Evolutionary conservation across 2,888 invertebrate species (phyloP), one percentile per base, ranked within the genome.

Genomic region (Platycheirus rosarum): DNA sequence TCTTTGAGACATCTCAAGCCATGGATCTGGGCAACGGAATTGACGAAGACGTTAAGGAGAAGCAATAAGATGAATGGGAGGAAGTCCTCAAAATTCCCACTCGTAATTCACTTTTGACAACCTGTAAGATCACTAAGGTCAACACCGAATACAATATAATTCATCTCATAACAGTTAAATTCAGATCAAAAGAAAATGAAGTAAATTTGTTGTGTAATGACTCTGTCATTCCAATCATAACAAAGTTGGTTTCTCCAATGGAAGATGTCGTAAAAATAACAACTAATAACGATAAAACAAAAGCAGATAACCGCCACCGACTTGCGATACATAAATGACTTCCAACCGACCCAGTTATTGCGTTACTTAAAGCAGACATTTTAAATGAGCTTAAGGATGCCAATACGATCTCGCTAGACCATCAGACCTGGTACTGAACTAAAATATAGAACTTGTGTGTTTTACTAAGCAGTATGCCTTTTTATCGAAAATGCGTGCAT

Each of bases 391-490:
- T 16, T 44, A 18, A 44, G 23, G 23, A 23, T 23, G 23, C 23
- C 23, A 23, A 23, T 23, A 6, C 3, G 23, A 23, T 23, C 23
- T 13, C 18, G 8, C 44, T 16, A 6, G 44, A 14, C 7, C 44
- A 44, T 44, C 44, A 44, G 18, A 16, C 14, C 44, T 44, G 44
- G 44, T 44, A 44, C 13, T 44, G n/a, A n/a, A n/a, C n/a, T n/a
- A n/a, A n/a, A n/a, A n/a, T n/a, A n/a, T n/a, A n/a, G n/a, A n/a
- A n/a, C n/a, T n/a, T n/a, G n/a, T n/a, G n/a, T n/a, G n/a, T n/a
- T n/a, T n/a, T n/a, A n/a, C n/a, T n/a, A n/a, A n/a, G n/a, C n/a
- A n/a, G n/a, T n/a, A n/a, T n/a, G n/a, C n/a, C n/a, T n/a, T n/a
- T n/a, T n/a, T n/a, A n/a, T n/a, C n/a, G n/a, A n/a, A n/a, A n/a